Base-by-base conservation (phyloP, 2,113 vertebrate species). In the Rhea pennata region DNA sequence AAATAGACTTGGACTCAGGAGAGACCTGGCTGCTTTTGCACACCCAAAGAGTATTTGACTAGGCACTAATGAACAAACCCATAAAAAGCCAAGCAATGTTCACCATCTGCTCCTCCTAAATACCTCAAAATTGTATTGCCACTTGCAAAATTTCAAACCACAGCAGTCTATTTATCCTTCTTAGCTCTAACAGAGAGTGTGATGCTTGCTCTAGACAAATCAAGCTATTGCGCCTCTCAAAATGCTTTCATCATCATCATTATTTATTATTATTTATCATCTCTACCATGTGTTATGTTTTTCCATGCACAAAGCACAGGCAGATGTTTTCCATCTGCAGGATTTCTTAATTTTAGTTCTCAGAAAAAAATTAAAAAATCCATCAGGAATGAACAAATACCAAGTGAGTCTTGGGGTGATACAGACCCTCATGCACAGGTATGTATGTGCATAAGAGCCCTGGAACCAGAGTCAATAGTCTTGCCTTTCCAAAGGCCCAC, bases 221-320 rank as follows among this genome's bases (percentile, higher is more conserved):
- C 80, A 76, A 94, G 89, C 84, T 48, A 31, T 81, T 88, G 40
- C 1, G 33, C 58, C 11, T 95, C 72, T 88, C 92, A 94, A 95
- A 96, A 91, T 91, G 53, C 73, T 95, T 95, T 94, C 89, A 95
- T 95, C 96, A 83, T 96, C 53, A 50, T 72, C 77, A 62, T 93
- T 92, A 96, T 97, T 96, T 97, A 96, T 96, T 96, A 95, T 95
- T 96, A 96, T 96, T 96, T 95, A 95, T 97, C 94, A 90, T 85
- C 27, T 22, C 42, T 91, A 61, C 87, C 87, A 90, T 90, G 87
- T 96, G 96, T 93, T 96, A 87, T 92, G 74, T 84, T 93, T 96
- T 97, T 96, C 96, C 79, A 19, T 10, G 26, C 87, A 94, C 82
- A 95, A 96, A 95, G 91, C 85, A 86, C 82, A 91, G 61, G 61